phyloP scores from a whole-genome alignment of 2,113 vertebrate species.

The Hippocampus barbouri region DNA sequence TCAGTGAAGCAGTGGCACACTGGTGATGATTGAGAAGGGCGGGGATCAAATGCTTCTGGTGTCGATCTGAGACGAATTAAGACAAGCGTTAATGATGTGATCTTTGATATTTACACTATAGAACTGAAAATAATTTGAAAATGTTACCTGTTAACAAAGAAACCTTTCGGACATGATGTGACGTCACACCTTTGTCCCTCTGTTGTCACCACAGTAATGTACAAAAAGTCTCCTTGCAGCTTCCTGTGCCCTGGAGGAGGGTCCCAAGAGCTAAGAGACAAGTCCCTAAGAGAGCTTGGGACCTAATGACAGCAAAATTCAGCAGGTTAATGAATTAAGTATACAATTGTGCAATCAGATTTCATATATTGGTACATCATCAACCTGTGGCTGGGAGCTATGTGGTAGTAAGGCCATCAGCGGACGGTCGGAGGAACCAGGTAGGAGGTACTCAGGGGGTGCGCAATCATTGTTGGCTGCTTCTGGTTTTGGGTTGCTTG shows the following conservation, averaged over 20 bases:
- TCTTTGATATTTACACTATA: not conserved
- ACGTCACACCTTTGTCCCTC: slow-evolving; percentile 75
- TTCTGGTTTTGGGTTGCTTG: slow-evolving; percentile 67
- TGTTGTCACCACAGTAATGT: slow-evolving; percentile 71
- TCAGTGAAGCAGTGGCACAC: slow-evolving; percentile 73
- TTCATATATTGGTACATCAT: not conserved
- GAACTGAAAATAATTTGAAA: not conserved
- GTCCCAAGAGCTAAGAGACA: slow-evolving; percentile 79
- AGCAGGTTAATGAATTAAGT: slow-evolving; percentile 1
- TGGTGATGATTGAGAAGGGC: slow-evolving; percentile 66
- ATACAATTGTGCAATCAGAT: not conserved
- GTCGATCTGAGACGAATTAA: slow-evolving; percentile 63
- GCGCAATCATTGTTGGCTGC: slow-evolving; percentile 56
- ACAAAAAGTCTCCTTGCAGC: slow-evolving; percentile 79
- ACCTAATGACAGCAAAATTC: slow-evolving; percentile 44
- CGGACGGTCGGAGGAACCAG: slow-evolving; percentile 73
- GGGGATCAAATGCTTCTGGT: slow-evolving; percentile 71
- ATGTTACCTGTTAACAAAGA: slow-evolving; percentile 76
- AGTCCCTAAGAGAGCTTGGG: slow-evolving; percentile 65
- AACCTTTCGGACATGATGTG: slow-evolving; percentile 77
- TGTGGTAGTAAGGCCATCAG: slow-evolving; percentile 72
- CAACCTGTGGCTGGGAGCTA: slow-evolving; percentile 53
- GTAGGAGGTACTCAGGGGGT: slow-evolving; percentile 76
- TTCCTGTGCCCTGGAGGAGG: slow-evolving; percentile 79
- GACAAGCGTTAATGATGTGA: not conserved